phyloP scores from a whole-genome alignment of 2,797 vertebrate genomes.

The Halcyon badia region DNA sequence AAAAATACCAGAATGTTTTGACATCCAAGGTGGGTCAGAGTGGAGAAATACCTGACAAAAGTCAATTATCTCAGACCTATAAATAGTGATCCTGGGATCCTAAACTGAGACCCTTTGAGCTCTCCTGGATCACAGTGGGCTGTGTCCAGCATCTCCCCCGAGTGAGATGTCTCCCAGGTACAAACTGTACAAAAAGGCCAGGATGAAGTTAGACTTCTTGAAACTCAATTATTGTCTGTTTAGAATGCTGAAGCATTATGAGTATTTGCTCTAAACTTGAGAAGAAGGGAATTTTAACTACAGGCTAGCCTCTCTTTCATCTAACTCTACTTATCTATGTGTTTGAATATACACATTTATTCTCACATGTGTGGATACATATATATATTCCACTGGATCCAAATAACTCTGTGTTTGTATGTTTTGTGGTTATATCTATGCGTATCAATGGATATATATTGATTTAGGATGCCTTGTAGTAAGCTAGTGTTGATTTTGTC shows the following conservation, averaged over 20 bases:
- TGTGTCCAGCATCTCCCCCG: neutral
- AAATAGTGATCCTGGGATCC: neutral
- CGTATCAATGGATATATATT: neutral
- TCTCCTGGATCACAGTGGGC: neutral
- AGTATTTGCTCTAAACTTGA: neutral
- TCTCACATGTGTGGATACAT: neutral
- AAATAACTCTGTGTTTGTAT: neutral
- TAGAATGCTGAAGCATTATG: neutral
- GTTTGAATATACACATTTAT: neutral
- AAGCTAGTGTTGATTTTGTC: neutral
- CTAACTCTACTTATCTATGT: neutral
- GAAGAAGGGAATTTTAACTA: neutral
- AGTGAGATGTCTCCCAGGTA: neutral
- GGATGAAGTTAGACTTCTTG: neutral
- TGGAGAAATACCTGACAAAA: neutral
- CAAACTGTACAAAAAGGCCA: neutral
- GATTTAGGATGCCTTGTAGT: neutral
- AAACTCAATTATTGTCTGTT: neutral
- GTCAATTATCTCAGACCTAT: neutral
- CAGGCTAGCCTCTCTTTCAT: neutral
- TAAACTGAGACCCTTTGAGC: neutral
- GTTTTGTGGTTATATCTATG: neutral
- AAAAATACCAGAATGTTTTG: neutral
- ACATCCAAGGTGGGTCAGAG: neutral
- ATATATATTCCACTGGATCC: neutral